These are phyloP conservation scores for Nowickia ferox DNA, from an alignment of 2,888 invertebrate species.

Conservation along the genomic window DNA sequence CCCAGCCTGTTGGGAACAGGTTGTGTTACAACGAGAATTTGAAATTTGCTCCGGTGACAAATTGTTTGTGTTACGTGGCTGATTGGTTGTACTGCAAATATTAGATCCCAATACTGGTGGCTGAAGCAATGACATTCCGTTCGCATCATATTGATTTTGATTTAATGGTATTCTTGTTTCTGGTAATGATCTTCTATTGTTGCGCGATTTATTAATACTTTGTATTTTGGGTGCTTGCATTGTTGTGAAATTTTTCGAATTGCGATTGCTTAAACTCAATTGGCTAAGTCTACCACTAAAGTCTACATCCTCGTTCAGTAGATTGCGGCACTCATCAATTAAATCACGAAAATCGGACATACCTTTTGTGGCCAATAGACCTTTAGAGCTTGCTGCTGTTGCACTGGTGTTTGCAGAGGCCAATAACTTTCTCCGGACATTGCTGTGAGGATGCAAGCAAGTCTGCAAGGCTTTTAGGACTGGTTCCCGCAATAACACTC, in stretches of 20 bases:
- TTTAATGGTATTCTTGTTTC: background rate
- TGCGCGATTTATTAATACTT: slow-evolving; percentile 47
- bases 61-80: slow-evolving; percentile 27
- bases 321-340: slow-evolving; percentile 78
- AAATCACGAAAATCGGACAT: slow-evolving; percentile 78
- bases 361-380: slow-evolving; percentile 59
- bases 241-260: slow-evolving; percentile 75
- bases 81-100: slow-evolving; percentile 30
- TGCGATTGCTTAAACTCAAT: slow-evolving; percentile 70
- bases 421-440: slow-evolving; percentile 43
- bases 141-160: background rate
- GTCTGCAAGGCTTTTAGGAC: slow-evolving; percentile 72
- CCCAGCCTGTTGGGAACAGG: slow-evolving; percentile 92
- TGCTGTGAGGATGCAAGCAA: slow-evolving; percentile 54
- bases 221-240: slow-evolving; percentile 73
- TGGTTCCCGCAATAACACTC: slow-evolving; percentile 76
- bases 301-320: slow-evolving; percentile 76
- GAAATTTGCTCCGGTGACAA: slow-evolving; percentile 61
- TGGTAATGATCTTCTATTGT: slow-evolving; percentile 26
- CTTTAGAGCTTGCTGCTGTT: slow-evolving; percentile 3
- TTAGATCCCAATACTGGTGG: background rate
- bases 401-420: background rate
- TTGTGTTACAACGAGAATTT: slow-evolving; percentile 76
- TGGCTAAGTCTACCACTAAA: slow-evolving; percentile 73
- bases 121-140: slow-evolving; percentile 26